Base-by-base conservation (phyloP, 2,113 vertebrate genomes). In the Oryzias javanicus region DNA sequence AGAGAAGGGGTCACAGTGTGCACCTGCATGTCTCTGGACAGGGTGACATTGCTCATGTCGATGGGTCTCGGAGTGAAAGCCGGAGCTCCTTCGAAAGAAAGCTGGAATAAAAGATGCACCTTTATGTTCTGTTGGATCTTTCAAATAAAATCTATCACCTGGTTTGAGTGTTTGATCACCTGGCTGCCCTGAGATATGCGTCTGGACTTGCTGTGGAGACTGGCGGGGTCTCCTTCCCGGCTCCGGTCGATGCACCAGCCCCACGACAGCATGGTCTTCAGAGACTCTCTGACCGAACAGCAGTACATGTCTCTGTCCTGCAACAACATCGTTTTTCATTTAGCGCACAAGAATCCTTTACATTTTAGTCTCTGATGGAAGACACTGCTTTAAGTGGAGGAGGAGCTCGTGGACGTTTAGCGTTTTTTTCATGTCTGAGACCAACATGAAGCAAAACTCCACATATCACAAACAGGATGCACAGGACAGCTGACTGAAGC, bases 31-130 rank as follows among this genome's bases (percentile, higher is more conserved):
- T 98, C 96, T 87, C 95, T 91, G 67, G 95, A 97, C 47, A 98
- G 92, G 0, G 96, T 96, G 1, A 98, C 95, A 1, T 98, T 98
- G 87, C 95, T 98, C 96, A 98, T 98, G 64, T 98, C 96, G 4
- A 96, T 94, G 8, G 96, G 95, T 72, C 95, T 90, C 4, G 96
- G 96, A 44, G 89, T 94, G 60, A 97, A 98, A 1, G 94, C 92
- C 56, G 95, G 89, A 42, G 90, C 86, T 45, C 94, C 91, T 64
- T 98, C 96, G 60, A 97, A 89, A 22, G 96, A 98, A 63, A 93
- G 86, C 95, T 98, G 78, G 6, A 55, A 63, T 13, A 80, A 6
- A 58, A 1, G 4, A 27, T 5, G 6, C 14, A 20, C 53, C 3
- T 29, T 24, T 17, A 13, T 15, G 5, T 14, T 55, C 16, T 48